Percentiles rank a stretch among this genome's conserved stretches.
Conservation (phyloP, 2,888 invertebrate species). For the Campoletis raptor region DNA sequence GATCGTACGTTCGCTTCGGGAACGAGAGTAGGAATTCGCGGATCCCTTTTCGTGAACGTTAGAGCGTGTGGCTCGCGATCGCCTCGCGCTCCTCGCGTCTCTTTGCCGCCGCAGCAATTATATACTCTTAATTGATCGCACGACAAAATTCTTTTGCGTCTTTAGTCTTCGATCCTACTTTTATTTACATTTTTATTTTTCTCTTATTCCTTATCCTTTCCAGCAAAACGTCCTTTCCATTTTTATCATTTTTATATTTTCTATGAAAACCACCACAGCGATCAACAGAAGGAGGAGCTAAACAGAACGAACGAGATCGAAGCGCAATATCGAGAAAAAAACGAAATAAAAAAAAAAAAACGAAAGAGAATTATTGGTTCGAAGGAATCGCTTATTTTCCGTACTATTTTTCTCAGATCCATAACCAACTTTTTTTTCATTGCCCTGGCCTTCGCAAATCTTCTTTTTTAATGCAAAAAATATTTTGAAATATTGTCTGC, state of each 20-base stretch:
- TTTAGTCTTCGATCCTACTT: conserved; percentile 42
- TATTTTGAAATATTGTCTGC: background rate
- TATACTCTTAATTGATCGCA: conserved; percentile 76
- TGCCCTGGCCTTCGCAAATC: background rate
- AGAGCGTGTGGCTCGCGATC: conserved; percentile 53
- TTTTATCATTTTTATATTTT: conserved; percentile 47
- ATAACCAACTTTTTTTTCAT: conserved; percentile 1
- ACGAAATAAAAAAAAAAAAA: background rate
- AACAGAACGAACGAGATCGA: conserved; percentile 14
- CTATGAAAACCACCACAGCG: conserved; percentile 44
- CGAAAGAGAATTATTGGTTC: conserved; percentile 33
- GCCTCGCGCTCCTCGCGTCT: conserved; percentile 60
- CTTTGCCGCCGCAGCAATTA: conserved; percentile 71
- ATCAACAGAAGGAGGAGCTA: background rate
- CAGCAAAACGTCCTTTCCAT: conserved; percentile 40
- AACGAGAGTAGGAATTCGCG: conserved; percentile 73
- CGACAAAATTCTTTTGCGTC: conserved; percentile 71
- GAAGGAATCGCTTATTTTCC: conserved; percentile 46
- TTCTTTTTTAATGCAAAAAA: background rate
- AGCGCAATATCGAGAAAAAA: conserved; percentile 14
- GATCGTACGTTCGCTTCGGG: conserved; percentile 69
- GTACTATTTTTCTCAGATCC: background rate
- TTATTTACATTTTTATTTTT: background rate
- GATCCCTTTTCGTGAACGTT: conserved; percentile 68
- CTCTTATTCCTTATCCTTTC: conserved; percentile 4